Evolutionary conservation across 2,888 invertebrate genomes (phyloP).

Genomic region (Macaria liturata): DNA sequence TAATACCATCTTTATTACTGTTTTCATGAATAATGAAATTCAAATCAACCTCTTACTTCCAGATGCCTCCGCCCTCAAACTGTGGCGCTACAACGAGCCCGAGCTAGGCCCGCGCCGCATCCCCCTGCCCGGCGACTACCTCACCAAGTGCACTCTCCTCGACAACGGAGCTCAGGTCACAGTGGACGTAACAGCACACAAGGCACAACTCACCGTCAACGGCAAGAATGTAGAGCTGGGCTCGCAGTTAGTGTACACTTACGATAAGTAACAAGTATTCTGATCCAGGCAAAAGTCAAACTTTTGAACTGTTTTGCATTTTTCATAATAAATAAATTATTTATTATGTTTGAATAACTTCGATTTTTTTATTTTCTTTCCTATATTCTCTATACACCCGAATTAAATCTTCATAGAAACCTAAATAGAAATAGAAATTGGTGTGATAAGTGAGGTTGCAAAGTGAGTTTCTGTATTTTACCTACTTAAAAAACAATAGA

Average conservation of each 20-base stretch:
- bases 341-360: constrained; percentile 32
- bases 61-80: constrained; percentile 85
- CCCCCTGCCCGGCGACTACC: constrained; percentile 86
- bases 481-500: no score
- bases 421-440: no score
- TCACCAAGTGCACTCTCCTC: constrained; percentile 84
- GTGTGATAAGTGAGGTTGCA: no score
- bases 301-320: constrained; percentile 32
- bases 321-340: constrained; percentile 31
- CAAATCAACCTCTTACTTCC: constrained; percentile 43
- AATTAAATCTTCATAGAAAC: no score
- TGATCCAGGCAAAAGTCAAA: constrained; percentile 17
- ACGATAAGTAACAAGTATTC: constrained; percentile 51
- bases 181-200: constrained; percentile 72
- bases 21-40: no score
- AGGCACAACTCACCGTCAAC: constrained; percentile 68
- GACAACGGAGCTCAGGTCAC: constrained; percentile 72
- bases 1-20: no score
- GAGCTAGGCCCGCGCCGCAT: constrained; percentile 89
- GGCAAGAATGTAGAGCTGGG: constrained; percentile 78
- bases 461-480: no score
- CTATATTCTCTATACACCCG: no score
- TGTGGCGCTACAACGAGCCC: constrained; percentile 92
- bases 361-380: no score
- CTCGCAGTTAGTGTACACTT: constrained; percentile 78